Evolutionary conservation across 2,113 vertebrate species (phyloP).

Genomic region (Aramus guarauna): DNA sequence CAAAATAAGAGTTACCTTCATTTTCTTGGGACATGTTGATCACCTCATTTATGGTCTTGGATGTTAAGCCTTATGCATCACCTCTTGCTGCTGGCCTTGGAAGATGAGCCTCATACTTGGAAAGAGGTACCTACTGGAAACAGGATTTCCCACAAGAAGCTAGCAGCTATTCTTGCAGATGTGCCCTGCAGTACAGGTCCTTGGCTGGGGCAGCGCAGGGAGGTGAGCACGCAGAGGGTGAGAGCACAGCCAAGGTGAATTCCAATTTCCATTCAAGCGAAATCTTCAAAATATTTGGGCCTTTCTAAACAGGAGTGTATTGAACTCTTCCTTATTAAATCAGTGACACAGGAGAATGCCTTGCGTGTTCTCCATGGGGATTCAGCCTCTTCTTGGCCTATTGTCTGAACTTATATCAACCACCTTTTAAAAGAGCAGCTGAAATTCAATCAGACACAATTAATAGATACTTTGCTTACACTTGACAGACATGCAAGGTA

Average conservation of each 20-base stretch:
- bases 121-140: neutral
- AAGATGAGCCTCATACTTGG: neutral
- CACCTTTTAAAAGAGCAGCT: constrained; percentile 21
- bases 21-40: neutral
- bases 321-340: constrained; percentile 29
- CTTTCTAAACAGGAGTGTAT: constrained; percentile 14
- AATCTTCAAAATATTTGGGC: constrained; percentile 11
- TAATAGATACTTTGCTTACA: constrained; percentile 52
- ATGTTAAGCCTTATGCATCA: neutral
- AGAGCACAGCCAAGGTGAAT: constrained; percentile 12
- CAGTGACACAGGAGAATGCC: constrained; percentile 5
- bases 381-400: neutral
- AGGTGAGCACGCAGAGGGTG: neutral
- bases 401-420: neutral
- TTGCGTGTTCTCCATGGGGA: neutral
- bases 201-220: neutral
- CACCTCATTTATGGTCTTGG: neutral
- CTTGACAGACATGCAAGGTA: constrained; percentile 49
- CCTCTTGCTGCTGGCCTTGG: neutral
- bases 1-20: neutral
- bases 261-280: constrained; percentile 33
- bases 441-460: constrained; percentile 59
- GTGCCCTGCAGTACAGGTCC: neutral
- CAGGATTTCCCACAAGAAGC: neutral
- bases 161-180: neutral